Base-by-base conservation (phyloP, 2,888 invertebrate genomes). In the Monopis laevigella region DNA sequence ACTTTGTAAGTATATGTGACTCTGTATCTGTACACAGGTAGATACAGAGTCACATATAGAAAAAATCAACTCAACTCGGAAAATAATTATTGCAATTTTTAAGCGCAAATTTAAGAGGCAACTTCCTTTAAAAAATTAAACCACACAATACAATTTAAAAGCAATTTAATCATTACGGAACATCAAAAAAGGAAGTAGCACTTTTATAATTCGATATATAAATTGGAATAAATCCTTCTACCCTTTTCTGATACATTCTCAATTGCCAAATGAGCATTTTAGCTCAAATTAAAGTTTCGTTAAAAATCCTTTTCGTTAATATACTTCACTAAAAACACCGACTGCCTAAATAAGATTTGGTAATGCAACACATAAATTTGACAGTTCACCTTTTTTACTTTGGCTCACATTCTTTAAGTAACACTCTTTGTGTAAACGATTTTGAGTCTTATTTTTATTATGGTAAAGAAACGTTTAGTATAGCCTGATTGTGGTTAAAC, bases 331-430 rank as follows among this genome's bases (percentile, higher is more conserved):
- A 5, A 26, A 27, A 24, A 7, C 41, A 34, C 59, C 58, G 55
- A 55, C 59, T 10, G 2, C 29, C 29, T 13, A 30, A 24, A 24
- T 41, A 40, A 59, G 59, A 57, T 58, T 58, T 53, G 51, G 62
- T 69, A 67, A 71, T 67, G 65, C 56, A 55, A 54, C 52, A 59
- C 59, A 70, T 71, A 70, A 72, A 68, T 70, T 66, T 64, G 61
- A 66, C 52, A 48, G 54, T 53, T 55, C 51, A 56, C 55, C 52
- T 65, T 63, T 70, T 64, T 58, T 55, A 46, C 48, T 49, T 39
- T 29, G 13, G 14, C 29, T 4, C 29, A 28, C 12, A 28, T 28
- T 11, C 12, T 28, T 11, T 28, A 28, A 10, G 3, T 12, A 11
- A 29, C 12, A 11, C 29, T 11, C 6, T 29, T 6, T 12, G 12